Percentiles rank a stretch among this genome's conserved stretches.
These are phyloP conservation scores for Stenodema calcarata DNA, from an alignment of 2,888 invertebrate genomes.

Conservation along the genomic window DNA sequence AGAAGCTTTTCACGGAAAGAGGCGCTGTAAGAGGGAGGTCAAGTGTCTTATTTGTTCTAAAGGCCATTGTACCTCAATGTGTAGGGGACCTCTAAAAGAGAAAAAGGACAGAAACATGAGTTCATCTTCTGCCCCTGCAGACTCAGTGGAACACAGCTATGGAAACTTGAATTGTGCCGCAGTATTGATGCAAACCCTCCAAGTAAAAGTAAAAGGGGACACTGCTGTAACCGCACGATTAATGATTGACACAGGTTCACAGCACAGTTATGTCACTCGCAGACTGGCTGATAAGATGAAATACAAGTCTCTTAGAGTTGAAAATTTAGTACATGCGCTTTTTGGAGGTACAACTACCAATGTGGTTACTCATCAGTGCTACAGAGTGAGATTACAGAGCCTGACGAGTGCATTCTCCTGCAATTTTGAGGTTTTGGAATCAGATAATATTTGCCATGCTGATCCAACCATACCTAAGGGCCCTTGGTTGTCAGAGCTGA, in stretches of 20 bases:
- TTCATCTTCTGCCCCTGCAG: neutral
- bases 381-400: neutral
- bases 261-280: neutral
- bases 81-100: neutral
- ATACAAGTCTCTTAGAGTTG: neutral
- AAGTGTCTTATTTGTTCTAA: neutral
- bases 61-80: neutral
- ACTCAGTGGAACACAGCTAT: neutral
- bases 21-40: neutral
- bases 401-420: neutral
- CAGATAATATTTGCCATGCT: neutral
- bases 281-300: neutral
- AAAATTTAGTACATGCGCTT: neutral
- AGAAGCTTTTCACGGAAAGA: neutral
- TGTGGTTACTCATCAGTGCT: neutral
- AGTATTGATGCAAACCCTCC: conserved; percentile 21
- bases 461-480: neutral
- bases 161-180: neutral
- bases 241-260: conserved; percentile 20
- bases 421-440: conserved; percentile 30
- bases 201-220: neutral
- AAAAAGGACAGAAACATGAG: neutral
- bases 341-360: conserved; percentile 1
- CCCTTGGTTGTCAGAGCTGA: neutral
- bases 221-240: neutral